Evolutionary conservation across 2,113 vertebrate species (phyloP).

Genomic region (Syrmaticus mikado): DNA sequence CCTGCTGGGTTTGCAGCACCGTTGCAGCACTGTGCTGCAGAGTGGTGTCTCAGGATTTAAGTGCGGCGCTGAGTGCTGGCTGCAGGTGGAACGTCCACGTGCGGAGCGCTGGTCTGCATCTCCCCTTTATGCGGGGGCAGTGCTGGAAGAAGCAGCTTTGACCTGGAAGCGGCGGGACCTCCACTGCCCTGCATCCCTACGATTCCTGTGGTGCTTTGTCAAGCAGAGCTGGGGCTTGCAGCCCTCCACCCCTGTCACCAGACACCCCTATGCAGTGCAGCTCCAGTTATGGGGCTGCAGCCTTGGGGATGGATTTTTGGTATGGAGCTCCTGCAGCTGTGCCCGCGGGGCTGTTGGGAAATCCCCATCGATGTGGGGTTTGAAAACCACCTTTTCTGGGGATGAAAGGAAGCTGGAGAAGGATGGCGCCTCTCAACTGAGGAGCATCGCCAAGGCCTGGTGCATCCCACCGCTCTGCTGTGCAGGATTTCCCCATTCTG

Average conservation of each 20-base stretch:
- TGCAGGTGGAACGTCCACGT: fast-evolving
- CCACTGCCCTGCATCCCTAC: fast-evolving
- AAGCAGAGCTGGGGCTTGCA: background rate
- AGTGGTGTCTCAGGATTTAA: fast-evolving
- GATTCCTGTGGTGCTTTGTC: fast-evolving
- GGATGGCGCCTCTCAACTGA: background rate
- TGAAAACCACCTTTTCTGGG: fast-evolving
- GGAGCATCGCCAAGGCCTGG: fast-evolving
- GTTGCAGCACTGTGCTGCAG: fast-evolving
- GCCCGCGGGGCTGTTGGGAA: background rate
- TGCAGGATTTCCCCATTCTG: fast-evolving
- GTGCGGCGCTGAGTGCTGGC: background rate
- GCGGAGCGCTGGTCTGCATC: background rate
- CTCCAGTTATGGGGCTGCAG: background rate
- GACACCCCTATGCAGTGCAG: background rate
- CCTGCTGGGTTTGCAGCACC: fast-evolving
- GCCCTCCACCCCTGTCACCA: fast-evolving
- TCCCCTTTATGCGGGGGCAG: fast-evolving
- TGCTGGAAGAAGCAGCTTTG: fast-evolving
- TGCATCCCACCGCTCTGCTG: background rate
- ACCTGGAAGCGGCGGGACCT: background rate
- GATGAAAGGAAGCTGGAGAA: fast-evolving
- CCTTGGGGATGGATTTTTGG: background rate
- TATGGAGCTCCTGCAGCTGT: background rate
- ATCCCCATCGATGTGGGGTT: fast-evolving